Evolutionary conservation across 2,888 invertebrate species (phyloP).

Genomic region (Dicyrtoma fusca): DNA sequence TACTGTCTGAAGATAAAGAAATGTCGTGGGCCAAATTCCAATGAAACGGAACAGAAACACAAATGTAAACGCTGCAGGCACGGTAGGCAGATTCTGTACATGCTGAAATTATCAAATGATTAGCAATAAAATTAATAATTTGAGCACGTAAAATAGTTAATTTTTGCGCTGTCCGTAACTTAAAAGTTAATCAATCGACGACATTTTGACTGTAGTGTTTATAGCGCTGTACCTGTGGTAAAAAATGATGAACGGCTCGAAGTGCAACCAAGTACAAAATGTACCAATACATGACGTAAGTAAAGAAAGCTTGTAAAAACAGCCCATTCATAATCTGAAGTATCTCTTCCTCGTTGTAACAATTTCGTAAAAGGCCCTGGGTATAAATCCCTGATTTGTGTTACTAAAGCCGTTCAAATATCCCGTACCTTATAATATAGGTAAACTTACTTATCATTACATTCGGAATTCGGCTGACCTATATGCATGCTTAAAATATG

Average conservation of each 20-base stretch:
- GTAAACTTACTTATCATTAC: no score
- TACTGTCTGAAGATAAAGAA: constrained; percentile 66
- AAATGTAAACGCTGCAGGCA: constrained; percentile 60
- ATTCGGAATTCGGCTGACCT: no score
- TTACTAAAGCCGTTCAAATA: no score
- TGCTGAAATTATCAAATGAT: neutral
- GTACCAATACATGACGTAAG: constrained; percentile 45
- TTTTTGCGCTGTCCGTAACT: neutral
- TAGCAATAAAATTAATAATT: neutral
- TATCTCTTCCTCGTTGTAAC: constrained; percentile 66
- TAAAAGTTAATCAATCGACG: neutral
- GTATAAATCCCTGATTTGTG: no score
- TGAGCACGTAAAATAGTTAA: neutral
- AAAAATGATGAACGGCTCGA: constrained; percentile 15
- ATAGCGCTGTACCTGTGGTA: constrained; percentile 37
- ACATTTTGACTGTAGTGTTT: neutral
- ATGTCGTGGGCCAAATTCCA: constrained; percentile 63
- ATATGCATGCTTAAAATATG: no score
- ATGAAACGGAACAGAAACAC: constrained; percentile 63
- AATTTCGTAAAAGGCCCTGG: constrained; percentile 65
- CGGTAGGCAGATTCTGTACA: neutral
- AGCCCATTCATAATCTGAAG: constrained; percentile 74
- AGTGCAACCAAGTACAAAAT: constrained; percentile 32
- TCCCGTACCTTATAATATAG: no score
- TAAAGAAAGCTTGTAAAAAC: constrained; percentile 59